Evolutionary conservation across 2,888 invertebrate species (phyloP), one percentile per base, ranked within the genome.

Genomic region (Crepidodera aurea): DNA sequence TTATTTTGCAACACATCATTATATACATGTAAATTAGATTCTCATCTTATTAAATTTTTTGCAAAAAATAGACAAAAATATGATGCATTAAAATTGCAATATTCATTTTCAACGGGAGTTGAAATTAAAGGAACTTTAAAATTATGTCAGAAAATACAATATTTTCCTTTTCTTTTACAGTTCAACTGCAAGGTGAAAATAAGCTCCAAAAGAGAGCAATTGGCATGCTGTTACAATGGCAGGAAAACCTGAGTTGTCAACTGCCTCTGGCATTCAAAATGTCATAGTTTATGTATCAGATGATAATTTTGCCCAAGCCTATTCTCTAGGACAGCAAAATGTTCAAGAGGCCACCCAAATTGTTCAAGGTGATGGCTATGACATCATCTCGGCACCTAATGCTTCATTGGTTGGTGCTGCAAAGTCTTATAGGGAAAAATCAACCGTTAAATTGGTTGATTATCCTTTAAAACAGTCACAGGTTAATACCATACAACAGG

Each of bases 161-260:
- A 29, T 29, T 8, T 29, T 10, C 63, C n/a, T 62, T 67, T 58
- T 69, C 69, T 68, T 53, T 78, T 79, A 67, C 69, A 81, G 80
- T 75, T 71, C 75, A 69, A 72, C 73, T 78, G 77, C 75, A 75
- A 76, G 75, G 72, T 82, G 75, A 76, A 75, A 75, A 72, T 73
- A 75, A 78, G 80, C 79, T 81, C 83, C 83, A 79, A 76, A 79
- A 79, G 81, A 82, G 82, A 82, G 82, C 84, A 87, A 86, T 87
- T 89, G 88, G 88, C 89, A 89, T 87, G 87, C 84, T 85, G 85
- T 84, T 84, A 88, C 86, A 84, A 90, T 85, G 85, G 90, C 90
- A 84, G 87, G 87, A 85, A 89, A 90, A 88, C 87, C 89, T 88
- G 89, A 89, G 84, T 87, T 88, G 82, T 84, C 86, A 83, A 84